phyloP scores from a whole-genome alignment of 2,888 invertebrate species.

The Rapana venosa region DNA sequence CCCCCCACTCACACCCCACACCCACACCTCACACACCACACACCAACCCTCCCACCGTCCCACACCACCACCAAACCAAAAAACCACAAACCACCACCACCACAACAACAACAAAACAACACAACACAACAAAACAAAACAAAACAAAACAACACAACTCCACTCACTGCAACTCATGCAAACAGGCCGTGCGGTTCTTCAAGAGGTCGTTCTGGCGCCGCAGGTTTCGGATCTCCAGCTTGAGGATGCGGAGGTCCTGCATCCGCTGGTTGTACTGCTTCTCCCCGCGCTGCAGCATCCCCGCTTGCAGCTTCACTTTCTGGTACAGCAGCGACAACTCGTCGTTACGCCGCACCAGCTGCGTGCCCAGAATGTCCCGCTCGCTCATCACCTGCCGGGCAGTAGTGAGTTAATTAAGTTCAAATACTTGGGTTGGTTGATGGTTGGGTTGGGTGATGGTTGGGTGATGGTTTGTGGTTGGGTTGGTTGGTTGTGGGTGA shows the following conservation, averaged over 20 bases:
- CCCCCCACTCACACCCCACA: no score
- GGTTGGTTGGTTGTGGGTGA: no score
- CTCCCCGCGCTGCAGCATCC: constrained; percentile 88
- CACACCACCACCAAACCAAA: neutral
- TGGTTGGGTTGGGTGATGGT: no score
- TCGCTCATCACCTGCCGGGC: constrained; percentile 77
- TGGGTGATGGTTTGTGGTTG: no score
- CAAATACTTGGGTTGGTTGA: no score
- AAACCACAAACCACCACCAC: neutral
- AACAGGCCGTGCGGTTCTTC: constrained; percentile 83
- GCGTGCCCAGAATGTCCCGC: constrained; percentile 89
- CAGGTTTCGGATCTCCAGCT: constrained; percentile 87
- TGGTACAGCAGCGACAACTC: constrained; percentile 88
- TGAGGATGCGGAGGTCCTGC: constrained; percentile 90
- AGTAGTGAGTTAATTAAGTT: no score
- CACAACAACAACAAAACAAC: neutral
- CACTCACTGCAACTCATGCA: constrained; percentile 85
- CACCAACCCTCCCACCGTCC: neutral
- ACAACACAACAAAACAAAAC: no score
- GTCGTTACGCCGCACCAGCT: constrained; percentile 90
- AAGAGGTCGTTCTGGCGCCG: constrained; percentile 77
- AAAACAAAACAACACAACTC: neutral
- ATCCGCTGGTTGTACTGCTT: constrained; percentile 87
- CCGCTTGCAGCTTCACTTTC: constrained; percentile 84
- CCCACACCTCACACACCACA: neutral